phyloP scores from a whole-genome alignment of 2,113 vertebrate species.

The Machaerirhynchus nigripectus region DNA sequence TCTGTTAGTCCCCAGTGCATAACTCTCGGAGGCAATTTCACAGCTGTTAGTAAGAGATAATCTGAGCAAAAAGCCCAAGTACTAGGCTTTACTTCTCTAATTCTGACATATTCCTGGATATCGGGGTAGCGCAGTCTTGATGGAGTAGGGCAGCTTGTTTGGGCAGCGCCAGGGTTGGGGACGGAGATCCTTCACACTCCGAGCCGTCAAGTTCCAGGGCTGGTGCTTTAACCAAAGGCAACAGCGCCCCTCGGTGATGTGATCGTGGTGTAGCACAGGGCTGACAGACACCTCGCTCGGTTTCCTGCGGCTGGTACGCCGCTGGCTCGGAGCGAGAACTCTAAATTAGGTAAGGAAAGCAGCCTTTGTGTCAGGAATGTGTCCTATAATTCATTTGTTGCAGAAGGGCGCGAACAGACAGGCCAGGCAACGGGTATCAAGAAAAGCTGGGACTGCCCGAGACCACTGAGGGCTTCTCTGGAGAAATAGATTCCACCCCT shows the following conservation, averaged over 20 bases:
- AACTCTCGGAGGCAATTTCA: neutral
- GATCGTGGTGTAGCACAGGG: neutral
- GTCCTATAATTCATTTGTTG: fast-evolving
- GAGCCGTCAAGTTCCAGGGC: neutral
- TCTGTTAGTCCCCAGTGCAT: neutral
- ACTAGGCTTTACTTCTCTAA: neutral
- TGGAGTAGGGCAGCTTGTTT: neutral
- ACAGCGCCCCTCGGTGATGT: slow-evolving; percentile 10
- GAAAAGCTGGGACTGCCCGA: neutral
- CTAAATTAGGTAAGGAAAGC: neutral
- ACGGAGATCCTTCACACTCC: neutral
- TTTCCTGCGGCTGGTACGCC: fast-evolving
- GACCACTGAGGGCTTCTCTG: neutral
- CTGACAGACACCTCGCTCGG: fast-evolving
- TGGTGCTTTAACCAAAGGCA: neutral
- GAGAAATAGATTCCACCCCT: neutral
- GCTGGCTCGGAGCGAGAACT: neutral
- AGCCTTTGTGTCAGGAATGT: neutral
- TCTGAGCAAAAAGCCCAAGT: neutral
- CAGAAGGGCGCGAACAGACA: neutral
- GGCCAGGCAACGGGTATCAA: neutral
- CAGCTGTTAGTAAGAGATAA: neutral
- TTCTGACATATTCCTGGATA: neutral
- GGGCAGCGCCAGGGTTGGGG: neutral
- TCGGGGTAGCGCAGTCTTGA: neutral